Percentiles rank a stretch among this genome's conserved stretches.
These are phyloP conservation scores for Apistogramma diplotaenia DNA, from an alignment of 2,113 vertebrate species.

Conservation along the genomic window DNA sequence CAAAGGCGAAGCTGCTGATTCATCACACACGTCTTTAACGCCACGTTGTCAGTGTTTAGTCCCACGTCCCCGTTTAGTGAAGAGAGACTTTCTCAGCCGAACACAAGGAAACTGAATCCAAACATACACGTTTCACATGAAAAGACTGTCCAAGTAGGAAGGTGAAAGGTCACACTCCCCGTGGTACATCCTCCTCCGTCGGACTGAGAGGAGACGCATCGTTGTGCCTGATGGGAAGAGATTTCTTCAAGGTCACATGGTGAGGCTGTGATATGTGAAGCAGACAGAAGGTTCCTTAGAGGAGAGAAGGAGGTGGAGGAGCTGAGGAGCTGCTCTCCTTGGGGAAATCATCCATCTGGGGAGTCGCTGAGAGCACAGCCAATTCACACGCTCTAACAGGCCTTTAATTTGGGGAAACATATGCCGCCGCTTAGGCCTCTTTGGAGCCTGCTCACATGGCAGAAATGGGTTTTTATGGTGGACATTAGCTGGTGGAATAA, in stretches of 20 bases:
- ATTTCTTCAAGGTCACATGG: slow-evolving; percentile 55
- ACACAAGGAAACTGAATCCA: slow-evolving; percentile 1
- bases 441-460: slow-evolving; percentile 49
- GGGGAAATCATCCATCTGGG: slow-evolving; percentile 71
- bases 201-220: slow-evolving; percentile 3
- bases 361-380: slow-evolving; percentile 43
- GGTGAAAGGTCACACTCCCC: slow-evolving; percentile 16
- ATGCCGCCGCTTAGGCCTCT: slow-evolving; percentile 59
- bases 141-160: background rate
- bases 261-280: slow-evolving; percentile 21
- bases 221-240: slow-evolving; percentile 25
- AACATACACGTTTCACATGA: background rate
- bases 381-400: slow-evolving; percentile 54
- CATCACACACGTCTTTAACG: background rate
- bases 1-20: slow-evolving; percentile 16
- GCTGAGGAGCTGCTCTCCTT: slow-evolving; percentile 41
- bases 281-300: slow-evolving; percentile 34
- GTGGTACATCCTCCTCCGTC: slow-evolving; percentile 1
- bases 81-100: background rate
- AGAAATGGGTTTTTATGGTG: slow-evolving; percentile 42
- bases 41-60: background rate
- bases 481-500: slow-evolving; percentile 37
- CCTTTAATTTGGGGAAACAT: slow-evolving; percentile 67
- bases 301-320: slow-evolving; percentile 37
- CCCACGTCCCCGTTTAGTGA: background rate